Percentiles rank a stretch among this genome's conserved stretches.
Evolutionary conservation across 2,797 vertebrate genomes (phyloP).

Genomic region (Leucoraja ocellata): DNA sequence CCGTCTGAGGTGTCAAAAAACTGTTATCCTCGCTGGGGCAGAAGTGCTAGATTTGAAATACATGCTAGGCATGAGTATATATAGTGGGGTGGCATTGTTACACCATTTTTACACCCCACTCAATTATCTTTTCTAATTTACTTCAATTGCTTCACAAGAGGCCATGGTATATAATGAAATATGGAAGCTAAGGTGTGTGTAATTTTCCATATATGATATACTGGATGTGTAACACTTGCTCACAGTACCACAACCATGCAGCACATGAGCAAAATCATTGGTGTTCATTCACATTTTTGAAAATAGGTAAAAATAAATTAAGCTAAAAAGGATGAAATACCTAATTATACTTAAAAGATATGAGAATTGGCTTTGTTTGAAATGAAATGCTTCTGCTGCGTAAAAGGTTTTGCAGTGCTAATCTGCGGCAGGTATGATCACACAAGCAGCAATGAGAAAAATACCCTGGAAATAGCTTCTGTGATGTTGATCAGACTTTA

Average conservation of each 20-base stretch:
- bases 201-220: neutral
- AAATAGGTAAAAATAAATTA: neutral
- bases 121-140: too few species aligned
- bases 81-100: neutral
- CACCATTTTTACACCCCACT: neutral
- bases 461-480: too few species aligned
- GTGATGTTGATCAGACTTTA: too few species aligned
- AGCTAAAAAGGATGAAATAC: neutral
- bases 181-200: neutral
- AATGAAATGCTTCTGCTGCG: neutral
- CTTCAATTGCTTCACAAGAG: neutral
- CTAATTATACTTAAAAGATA: neutral
- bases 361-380: neutral
- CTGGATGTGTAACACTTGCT: neutral
- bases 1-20: neutral
- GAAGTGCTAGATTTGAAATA: neutral
- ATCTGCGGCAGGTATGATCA: too few species aligned
- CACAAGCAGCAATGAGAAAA: too few species aligned
- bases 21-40: neutral
- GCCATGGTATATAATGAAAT: neutral
- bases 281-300: neutral
- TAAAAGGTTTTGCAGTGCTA: neutral
- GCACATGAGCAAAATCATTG: neutral
- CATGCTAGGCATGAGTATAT: neutral
- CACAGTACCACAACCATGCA: neutral